These are phyloP conservation scores for Sarcophaga caerulescens DNA, from an alignment of 2,888 invertebrate genomes.

Conservation along the genomic window DNA sequence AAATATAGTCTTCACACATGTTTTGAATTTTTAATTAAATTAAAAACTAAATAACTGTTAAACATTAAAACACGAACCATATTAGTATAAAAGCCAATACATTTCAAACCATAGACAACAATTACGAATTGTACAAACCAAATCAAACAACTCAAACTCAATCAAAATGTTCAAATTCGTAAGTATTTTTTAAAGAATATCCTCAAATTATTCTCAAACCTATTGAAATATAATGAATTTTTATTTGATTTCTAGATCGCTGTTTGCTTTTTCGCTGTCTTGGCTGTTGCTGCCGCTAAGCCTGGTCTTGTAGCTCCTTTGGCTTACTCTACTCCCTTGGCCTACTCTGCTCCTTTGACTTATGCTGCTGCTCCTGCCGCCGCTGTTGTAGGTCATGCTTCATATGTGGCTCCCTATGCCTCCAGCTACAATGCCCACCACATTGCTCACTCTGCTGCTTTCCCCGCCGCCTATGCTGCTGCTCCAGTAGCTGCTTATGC, in stretches of 20 bases:
- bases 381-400: slow-evolving; percentile 76
- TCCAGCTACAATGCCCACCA: slow-evolving; percentile 75
- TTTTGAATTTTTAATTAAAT: neutral
- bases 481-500: slow-evolving; percentile 62
- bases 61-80: neutral
- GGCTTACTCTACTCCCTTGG: slow-evolving; percentile 37
- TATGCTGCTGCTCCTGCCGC: slow-evolving; percentile 64
- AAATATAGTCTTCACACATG: neutral
- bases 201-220: no score
- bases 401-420: slow-evolving; percentile 77
- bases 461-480: slow-evolving; percentile 74
- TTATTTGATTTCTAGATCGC: slow-evolving; percentile 69
- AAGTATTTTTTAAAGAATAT: slow-evolving; percentile 68
- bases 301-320: neutral
- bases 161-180: slow-evolving; percentile 76
- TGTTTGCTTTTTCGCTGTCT: slow-evolving; percentile 75
- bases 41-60: neutral
- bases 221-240: no score
- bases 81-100: neutral
- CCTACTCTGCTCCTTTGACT: slow-evolving; percentile 60
- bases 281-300: slow-evolving; percentile 72
- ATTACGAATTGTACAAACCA: slow-evolving; percentile 35
- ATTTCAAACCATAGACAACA: neutral
- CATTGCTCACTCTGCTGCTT: slow-evolving; percentile 77
- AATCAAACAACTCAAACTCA: slow-evolving; percentile 12